Evolutionary conservation across 2,797 vertebrate genomes (phyloP).

Genomic region (Erethizon dorsatum): DNA sequence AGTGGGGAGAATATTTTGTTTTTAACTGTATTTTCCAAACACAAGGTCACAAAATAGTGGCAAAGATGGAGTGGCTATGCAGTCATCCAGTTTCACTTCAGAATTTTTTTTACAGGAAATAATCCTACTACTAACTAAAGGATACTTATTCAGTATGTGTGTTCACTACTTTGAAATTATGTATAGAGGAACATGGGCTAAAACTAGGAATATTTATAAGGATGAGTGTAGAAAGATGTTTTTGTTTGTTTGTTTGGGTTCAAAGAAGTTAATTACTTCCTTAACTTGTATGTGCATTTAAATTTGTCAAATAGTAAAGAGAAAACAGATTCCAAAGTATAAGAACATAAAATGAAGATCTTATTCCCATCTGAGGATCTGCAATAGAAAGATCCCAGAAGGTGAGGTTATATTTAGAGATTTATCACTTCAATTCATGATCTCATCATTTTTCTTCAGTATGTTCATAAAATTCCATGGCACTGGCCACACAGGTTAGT

Average conservation of each 20-base stretch:
- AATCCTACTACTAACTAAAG: background rate
- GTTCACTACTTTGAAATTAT: background rate
- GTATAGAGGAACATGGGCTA: background rate
- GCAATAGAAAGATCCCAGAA: background rate
- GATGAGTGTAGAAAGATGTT: background rate
- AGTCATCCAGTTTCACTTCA: background rate
- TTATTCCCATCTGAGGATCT: background rate
- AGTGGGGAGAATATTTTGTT: background rate
- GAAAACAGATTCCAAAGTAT: background rate
- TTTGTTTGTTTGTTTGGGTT: background rate
- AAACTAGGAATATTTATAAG: background rate
- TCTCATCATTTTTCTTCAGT: background rate
- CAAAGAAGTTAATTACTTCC: background rate
- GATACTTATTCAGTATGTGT: background rate
- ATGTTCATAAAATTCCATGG: background rate
- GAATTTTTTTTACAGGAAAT: background rate
- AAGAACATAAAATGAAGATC: background rate
- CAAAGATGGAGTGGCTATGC: background rate
- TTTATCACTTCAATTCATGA: background rate
- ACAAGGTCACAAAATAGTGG: background rate
- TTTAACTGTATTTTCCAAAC: constrained; percentile 5
- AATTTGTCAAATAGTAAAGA: background rate
- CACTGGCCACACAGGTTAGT: background rate
- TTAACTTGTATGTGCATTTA: background rate
- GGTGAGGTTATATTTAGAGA: background rate